Conservation (phyloP, 2,888 invertebrate species). For the Octodonta nipae region DNA sequence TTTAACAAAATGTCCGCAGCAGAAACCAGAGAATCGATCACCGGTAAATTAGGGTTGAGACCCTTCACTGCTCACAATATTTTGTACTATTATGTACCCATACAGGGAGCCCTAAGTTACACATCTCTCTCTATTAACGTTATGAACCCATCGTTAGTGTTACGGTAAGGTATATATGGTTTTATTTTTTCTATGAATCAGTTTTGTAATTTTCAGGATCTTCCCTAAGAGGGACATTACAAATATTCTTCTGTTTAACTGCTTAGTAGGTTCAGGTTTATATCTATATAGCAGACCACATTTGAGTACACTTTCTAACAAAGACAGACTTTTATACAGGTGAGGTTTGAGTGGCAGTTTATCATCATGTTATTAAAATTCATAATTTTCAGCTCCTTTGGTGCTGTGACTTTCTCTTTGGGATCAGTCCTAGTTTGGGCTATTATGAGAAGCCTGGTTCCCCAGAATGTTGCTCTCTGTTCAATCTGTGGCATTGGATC, state of each 20-base stretch:
- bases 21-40: constrained; percentile 22
- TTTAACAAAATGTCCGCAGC: constrained; percentile 15
- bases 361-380: not conserved
- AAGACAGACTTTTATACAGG: constrained; percentile 54
- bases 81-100: constrained; percentile 60
- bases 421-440: constrained; percentile 85
- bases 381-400: constrained; percentile 41
- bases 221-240: constrained; percentile 64
- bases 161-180: constrained; percentile 42
- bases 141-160: constrained; percentile 67
- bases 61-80: constrained; percentile 60
- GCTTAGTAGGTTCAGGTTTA: constrained; percentile 68
- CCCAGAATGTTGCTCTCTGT: constrained; percentile 52
- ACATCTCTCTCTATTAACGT: constrained; percentile 68
- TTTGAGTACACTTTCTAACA: constrained; percentile 49
- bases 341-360: constrained; percentile 25
- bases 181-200: not conserved
- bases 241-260: constrained; percentile 66
- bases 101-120: constrained; percentile 64
- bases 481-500: constrained; percentile 57
- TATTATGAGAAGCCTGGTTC: constrained; percentile 64
- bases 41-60: constrained; percentile 39
- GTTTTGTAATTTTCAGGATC: constrained; percentile 41
- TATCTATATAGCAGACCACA: constrained; percentile 74
- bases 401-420: constrained; percentile 72